These are phyloP conservation scores for Thrips palmi DNA, from an alignment of 1,140 invertebrate genomes.

Conservation along the genomic window DNA sequence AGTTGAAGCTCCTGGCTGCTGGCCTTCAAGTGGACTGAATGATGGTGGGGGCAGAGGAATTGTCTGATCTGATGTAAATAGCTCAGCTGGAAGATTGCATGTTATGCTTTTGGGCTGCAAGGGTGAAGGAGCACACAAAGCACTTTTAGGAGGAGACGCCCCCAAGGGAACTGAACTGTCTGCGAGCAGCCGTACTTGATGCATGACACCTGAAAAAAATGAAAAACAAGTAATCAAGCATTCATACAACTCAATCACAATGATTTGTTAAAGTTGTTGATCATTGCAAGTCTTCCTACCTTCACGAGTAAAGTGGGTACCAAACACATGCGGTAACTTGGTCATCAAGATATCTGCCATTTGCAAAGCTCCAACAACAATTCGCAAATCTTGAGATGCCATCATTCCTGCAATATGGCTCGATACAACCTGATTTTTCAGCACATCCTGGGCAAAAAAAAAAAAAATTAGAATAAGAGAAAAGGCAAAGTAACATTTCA, in stretches of 20 bases:
- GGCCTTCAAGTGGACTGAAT: too few relatives aligned
- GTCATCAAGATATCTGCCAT: conserved; percentile 94
- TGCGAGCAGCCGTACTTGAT: conserved; percentile 68
- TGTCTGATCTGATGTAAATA: too few relatives aligned
- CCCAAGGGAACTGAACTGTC: conserved; percentile 42
- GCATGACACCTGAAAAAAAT: conserved; percentile 49
- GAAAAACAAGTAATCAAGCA: too few relatives aligned
- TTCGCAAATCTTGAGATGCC: conserved; percentile 84
- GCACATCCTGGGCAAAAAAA: conserved; percentile 38
- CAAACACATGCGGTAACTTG: conserved; percentile 85
- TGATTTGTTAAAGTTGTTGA: too few relatives aligned
- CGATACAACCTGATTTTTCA: conserved; percentile 86
- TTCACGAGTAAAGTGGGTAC: conserved; percentile 84
- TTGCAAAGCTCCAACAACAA: conserved; percentile 92
- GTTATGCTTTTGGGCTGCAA: too few relatives aligned
- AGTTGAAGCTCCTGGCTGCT: too few relatives aligned
- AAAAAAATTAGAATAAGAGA: conserved; percentile 6
- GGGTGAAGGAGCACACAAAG: conserved; percentile 17
- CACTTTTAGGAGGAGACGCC: conserved; percentile 36
- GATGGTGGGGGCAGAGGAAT: conserved; percentile 3
- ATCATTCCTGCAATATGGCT: conserved; percentile 97
- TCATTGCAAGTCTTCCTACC: too few relatives aligned
- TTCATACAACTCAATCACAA: too few relatives aligned
- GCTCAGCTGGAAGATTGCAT: too few relatives aligned
- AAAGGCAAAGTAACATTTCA: too few relatives aligned